A percentile compares a stretch with the other conserved stretches of the same genome.
These are phyloP conservation scores for Rhagonycha lutea DNA, from an alignment of 2,888 invertebrate species.

Conservation along the genomic window DNA sequence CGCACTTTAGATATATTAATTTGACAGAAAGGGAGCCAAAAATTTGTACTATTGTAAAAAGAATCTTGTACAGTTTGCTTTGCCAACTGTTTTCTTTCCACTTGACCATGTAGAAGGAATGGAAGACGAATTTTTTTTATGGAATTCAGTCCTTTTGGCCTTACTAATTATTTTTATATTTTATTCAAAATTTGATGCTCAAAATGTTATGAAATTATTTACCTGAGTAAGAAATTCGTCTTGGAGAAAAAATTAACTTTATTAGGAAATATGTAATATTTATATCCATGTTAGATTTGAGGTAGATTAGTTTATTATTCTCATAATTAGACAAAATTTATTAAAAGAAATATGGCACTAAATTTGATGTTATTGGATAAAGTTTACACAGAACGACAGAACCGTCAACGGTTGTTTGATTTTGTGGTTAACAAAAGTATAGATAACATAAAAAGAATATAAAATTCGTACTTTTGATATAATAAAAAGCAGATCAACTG, in stretches of 20 bases:
- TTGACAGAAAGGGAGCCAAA: neutral
- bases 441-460: too few relatives aligned
- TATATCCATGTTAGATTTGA: constrained; percentile 26
- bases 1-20: neutral
- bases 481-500: neutral
- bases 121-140: neutral
- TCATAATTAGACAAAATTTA: constrained; percentile 22
- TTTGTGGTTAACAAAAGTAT: neutral
- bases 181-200: neutral
- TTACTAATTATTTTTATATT: neutral
- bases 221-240: neutral
- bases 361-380: neutral
- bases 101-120: neutral
- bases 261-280: neutral
- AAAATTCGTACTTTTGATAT: neutral
- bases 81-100: neutral
- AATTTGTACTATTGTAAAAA: neutral
- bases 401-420: neutral
- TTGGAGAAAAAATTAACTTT: neutral
- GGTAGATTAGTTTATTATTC: constrained; percentile 15
- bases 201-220: neutral
- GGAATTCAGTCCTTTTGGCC: too few relatives aligned
- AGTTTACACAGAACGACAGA: neutral
- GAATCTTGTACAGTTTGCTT: neutral
- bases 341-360: constrained; percentile 1